These are phyloP conservation scores for Aleiodes testaceus DNA, from an alignment of 2,888 invertebrate species.

Conservation along the genomic window DNA sequence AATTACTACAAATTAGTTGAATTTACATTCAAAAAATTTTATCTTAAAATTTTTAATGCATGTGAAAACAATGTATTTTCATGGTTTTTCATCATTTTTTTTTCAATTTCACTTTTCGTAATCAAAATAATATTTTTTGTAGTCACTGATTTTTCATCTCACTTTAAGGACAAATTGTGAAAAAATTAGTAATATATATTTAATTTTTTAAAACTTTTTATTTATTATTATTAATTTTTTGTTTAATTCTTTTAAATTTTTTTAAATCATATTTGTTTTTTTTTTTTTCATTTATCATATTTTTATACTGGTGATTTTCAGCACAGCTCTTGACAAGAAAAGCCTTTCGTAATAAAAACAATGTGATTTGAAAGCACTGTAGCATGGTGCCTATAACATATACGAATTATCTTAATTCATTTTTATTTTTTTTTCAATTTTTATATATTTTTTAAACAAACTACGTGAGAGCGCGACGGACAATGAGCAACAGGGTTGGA, in stretches of 20 bases:
- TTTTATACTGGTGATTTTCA: constrained; percentile 12
- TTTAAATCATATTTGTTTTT: constrained; percentile 5
- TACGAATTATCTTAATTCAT: constrained; percentile 32
- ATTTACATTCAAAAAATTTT: background rate
- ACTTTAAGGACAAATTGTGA: constrained; percentile 31
- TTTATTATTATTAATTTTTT: constrained; percentile 44
- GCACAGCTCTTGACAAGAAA: constrained; percentile 42
- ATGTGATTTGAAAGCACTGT: constrained; percentile 34
- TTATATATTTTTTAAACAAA: constrained; percentile 40
- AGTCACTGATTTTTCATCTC: constrained; percentile 18
- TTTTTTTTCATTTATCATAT: constrained; percentile 11
- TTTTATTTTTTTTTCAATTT: constrained; percentile 43
- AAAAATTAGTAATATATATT: constrained; percentile 42
- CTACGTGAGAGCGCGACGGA: constrained; percentile 57
- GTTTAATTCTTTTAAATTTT: constrained; percentile 32
- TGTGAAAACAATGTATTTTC: constrained; percentile 30
- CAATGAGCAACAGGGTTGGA: constrained; percentile 55
- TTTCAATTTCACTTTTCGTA: constrained; percentile 1
- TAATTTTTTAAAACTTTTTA: constrained; percentile 39
- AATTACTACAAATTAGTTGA: background rate
- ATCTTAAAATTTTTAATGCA: constrained; percentile 26
- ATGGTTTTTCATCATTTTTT: no score
- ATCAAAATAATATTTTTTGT: constrained; percentile 42
- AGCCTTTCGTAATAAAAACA: constrained; percentile 42
- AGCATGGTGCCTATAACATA: constrained; percentile 30